phyloP scores from a whole-genome alignment of 2,888 invertebrate genomes.

The Steinernema hermaphroditum region DNA sequence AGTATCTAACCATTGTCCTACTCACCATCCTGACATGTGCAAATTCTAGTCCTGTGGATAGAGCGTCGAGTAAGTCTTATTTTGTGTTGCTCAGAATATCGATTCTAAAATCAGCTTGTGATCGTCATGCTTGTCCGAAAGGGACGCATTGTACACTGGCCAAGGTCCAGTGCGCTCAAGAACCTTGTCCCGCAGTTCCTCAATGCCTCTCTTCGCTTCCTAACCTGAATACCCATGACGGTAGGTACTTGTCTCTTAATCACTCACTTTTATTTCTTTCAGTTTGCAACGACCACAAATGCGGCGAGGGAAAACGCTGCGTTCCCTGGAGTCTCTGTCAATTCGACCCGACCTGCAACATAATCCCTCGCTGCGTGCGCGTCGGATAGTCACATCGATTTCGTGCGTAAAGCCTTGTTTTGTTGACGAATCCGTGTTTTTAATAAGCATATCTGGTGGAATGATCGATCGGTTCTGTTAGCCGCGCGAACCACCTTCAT shows the following conservation, averaged over 20 bases:
- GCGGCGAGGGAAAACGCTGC: slow-evolving; percentile 18
- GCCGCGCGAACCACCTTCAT: too few relatives aligned
- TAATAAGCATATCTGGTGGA: not conserved
- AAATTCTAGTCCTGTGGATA: too few relatives aligned
- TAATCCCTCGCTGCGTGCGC: not conserved
- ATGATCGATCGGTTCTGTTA: too few relatives aligned
- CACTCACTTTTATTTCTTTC: not conserved
- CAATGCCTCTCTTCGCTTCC: too few relatives aligned
- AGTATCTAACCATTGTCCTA: too few relatives aligned
- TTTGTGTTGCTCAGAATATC: too few relatives aligned
- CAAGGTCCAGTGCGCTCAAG: slow-evolving; percentile 9
- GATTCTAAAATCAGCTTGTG: too few relatives aligned
- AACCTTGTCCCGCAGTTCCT: slow-evolving; percentile 12
- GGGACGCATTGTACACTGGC: not conserved
- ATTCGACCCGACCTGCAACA: not conserved
- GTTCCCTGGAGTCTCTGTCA: not conserved
- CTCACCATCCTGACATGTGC: too few relatives aligned
- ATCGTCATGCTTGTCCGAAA: slow-evolving; percentile 1
- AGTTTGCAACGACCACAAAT: not conserved
- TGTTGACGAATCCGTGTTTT: not conserved
- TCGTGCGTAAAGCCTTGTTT: not conserved
- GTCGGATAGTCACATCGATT: not conserved
- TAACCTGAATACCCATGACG: not conserved
- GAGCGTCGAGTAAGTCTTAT: too few relatives aligned
- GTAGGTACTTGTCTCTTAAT: not conserved